These are phyloP conservation scores for Sparus aurata DNA, from an alignment of 2,797 vertebrate genomes.

Conservation along the genomic window DNA sequence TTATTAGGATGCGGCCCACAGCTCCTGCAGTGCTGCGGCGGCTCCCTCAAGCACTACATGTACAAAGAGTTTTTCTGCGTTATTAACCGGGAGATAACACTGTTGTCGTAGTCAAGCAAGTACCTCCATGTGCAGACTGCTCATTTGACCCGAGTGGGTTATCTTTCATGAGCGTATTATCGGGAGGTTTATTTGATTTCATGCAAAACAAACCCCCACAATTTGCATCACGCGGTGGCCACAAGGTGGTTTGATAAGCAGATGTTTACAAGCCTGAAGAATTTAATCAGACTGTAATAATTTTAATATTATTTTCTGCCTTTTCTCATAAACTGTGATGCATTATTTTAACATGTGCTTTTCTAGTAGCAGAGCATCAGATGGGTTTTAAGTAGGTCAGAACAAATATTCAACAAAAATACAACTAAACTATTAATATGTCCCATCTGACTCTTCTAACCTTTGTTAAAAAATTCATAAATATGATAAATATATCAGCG, in stretches of 20 bases:
- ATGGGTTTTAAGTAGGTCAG: not conserved
- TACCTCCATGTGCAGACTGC: not conserved
- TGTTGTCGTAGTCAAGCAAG: not conserved
- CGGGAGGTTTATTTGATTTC: not conserved
- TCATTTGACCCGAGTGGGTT: conserved; percentile 6
- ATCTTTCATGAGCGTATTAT: not conserved
- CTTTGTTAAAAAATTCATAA: too few relatives aligned
- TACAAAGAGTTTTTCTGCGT: not conserved
- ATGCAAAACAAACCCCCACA: too few relatives aligned
- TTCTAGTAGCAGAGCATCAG: not conserved
- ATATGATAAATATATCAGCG: too few relatives aligned
- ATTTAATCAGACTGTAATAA: not conserved
- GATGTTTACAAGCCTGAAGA: not conserved
- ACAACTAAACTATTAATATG: not conserved
- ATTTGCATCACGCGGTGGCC: too few relatives aligned
- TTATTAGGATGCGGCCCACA: conserved; percentile 73
- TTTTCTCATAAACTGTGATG: not conserved
- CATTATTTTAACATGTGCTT: not conserved
- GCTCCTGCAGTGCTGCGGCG: conserved; percentile 62
- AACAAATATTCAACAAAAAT: not conserved
- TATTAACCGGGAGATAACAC: conserved; percentile 3
- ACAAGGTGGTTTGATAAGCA: too few relatives aligned
- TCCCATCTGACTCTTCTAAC: not conserved
- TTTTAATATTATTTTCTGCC: not conserved
- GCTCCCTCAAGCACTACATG: conserved; percentile 31